These are phyloP conservation scores for Scylla paramamosain DNA, from an alignment of 1,140 invertebrate species.

Conservation along the genomic window DNA sequence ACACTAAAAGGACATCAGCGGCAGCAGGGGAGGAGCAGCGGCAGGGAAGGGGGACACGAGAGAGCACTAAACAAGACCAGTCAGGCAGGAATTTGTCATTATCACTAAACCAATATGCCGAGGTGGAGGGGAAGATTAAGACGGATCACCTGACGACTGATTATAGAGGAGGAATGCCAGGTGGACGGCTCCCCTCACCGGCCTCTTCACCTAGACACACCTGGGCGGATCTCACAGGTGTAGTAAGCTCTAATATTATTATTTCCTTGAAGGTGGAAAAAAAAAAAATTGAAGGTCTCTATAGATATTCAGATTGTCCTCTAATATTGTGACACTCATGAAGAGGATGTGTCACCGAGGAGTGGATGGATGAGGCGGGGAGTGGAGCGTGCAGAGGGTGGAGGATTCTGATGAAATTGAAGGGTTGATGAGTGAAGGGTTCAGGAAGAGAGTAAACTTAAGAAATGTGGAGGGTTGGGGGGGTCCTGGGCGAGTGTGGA, in stretches of 20 bases:
- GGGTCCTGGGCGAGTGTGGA: neutral
- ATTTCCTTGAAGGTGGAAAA: neutral
- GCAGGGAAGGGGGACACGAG: neutral
- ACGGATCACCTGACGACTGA: neutral
- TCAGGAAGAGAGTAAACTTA: neutral
- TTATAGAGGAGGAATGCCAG: neutral
- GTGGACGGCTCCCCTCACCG: neutral
- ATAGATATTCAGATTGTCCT: neutral
- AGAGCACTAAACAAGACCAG: neutral
- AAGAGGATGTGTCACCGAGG: neutral
- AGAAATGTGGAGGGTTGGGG: neutral
- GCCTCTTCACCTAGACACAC: neutral
- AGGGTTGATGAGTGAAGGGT: neutral
- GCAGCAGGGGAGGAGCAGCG: too few relatives aligned
- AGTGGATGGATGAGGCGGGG: neutral
- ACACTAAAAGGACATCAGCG: too few relatives aligned
- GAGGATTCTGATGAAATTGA: neutral
- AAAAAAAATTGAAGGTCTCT: neutral
- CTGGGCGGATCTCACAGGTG: neutral
- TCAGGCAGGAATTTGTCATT: constrained; percentile 6
- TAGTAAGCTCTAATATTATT: neutral
- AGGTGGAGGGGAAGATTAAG: constrained; percentile 12
- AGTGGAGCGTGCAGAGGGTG: neutral
- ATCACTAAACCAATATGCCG: neutral
- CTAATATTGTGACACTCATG: neutral